Conservation (phyloP, 2,888 invertebrate species). For the Clanis bilineata region DNA sequence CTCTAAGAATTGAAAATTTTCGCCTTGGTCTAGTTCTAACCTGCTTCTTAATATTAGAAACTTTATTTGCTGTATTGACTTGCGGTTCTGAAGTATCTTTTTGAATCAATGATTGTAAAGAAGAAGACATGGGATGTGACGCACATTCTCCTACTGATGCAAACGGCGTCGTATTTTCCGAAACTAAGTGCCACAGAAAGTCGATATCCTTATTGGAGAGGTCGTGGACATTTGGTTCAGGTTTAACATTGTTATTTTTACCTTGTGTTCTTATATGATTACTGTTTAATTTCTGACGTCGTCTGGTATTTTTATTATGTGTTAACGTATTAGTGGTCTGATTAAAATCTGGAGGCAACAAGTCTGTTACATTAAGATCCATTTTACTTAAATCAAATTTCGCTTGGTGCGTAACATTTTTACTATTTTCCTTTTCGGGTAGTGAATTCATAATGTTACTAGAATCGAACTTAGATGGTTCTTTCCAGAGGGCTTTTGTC, state of each 20-base stretch:
- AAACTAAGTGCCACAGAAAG: constrained; percentile 71
- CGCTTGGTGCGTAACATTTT: constrained; percentile 46
- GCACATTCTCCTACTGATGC: constrained; percentile 60
- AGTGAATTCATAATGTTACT: constrained; percentile 71
- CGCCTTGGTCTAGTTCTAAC: constrained; percentile 72
- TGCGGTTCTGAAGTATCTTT: constrained; percentile 55
- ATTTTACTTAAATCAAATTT: constrained; percentile 56
- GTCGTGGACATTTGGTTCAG: constrained; percentile 56
- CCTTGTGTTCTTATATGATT: constrained; percentile 46
- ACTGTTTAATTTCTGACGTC: constrained; percentile 50
- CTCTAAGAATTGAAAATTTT: constrained; percentile 82
- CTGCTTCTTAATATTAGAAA: constrained; percentile 65
- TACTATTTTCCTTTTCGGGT: constrained; percentile 67
- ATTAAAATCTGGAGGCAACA: constrained; percentile 34
- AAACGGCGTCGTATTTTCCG: constrained; percentile 58
- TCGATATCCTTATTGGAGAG: constrained; percentile 71
- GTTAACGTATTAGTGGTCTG: constrained; percentile 35
- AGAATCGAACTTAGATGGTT: constrained; percentile 68
- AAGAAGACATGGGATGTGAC: constrained; percentile 64
- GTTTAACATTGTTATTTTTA: constrained; percentile 53
- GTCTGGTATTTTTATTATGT: constrained; percentile 50
- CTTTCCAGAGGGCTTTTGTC: constrained; percentile 74
- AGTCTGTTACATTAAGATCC: constrained; percentile 42
- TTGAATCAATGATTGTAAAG: constrained; percentile 72
- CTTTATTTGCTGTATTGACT: constrained; percentile 51